Conservation (phyloP, 2,888 invertebrate genomes). For the Neoitamus cyanurus region DNA sequence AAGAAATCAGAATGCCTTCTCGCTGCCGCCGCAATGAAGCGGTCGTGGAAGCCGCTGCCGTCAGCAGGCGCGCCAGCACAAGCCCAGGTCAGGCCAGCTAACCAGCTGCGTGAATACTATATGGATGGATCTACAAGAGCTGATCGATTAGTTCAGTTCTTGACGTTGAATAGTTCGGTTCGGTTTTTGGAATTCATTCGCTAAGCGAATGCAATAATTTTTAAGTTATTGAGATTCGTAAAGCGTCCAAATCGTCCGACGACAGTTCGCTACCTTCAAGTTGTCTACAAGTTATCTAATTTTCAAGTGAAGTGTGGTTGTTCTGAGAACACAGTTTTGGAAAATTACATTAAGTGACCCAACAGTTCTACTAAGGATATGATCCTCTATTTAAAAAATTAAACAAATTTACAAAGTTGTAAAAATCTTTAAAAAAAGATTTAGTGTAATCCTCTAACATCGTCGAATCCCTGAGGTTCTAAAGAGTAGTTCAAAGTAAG, state of each 20-base stretch:
- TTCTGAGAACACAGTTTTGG: not conserved
- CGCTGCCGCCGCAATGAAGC: not conserved
- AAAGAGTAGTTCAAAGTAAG: slow-evolving; percentile 36
- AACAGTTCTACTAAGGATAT: not conserved
- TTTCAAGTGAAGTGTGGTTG: slow-evolving; percentile 8
- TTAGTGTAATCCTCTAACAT: not conserved
- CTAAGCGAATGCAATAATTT: slow-evolving; percentile 34
- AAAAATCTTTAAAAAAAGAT: not conserved
- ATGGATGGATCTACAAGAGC: slow-evolving; percentile 53
- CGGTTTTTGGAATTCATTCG: slow-evolving; percentile 46
- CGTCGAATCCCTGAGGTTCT: not conserved
- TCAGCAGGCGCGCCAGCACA: slow-evolving; percentile 13
- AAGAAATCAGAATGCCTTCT: slow-evolving; percentile 47
- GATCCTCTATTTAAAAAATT: not conserved
- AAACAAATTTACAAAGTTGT: not conserved
- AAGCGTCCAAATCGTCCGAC: not conserved
- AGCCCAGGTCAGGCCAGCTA: slow-evolving; percentile 52
- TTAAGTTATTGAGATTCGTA: slow-evolving; percentile 38
- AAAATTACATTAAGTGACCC: not conserved
- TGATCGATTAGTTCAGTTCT: slow-evolving; percentile 64
- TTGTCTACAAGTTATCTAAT: not conserved
- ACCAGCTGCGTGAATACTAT: slow-evolving; percentile 45
- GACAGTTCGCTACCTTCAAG: not conserved
- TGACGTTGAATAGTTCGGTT: slow-evolving; percentile 67
- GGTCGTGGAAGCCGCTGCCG: not conserved